phyloP scores from a whole-genome alignment of 2,888 invertebrate genomes.

The Stictocephala bisonia region DNA sequence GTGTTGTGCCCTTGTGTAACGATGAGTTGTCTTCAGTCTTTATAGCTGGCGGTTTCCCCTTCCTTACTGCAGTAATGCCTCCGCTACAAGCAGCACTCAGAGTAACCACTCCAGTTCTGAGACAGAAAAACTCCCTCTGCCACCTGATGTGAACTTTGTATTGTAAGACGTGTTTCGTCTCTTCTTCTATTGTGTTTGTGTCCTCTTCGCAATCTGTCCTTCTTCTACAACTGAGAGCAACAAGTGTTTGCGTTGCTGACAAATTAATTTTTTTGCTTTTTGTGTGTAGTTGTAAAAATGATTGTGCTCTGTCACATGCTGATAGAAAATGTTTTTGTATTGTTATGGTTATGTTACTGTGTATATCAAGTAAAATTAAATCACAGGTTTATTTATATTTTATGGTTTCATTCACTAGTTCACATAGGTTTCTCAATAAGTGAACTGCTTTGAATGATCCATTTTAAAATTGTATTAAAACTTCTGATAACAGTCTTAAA shows the following conservation, averaged over 20 bases:
- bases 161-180: slow-evolving; percentile 59
- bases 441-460: too few relatives aligned
- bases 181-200: slow-evolving; percentile 47
- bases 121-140: slow-evolving; percentile 67
- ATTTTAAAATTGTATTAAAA: too few relatives aligned
- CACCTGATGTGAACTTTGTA: slow-evolving; percentile 62
- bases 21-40: slow-evolving; percentile 73
- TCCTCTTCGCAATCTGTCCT: slow-evolving; percentile 41
- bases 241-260: not conserved
- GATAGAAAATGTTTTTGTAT: too few relatives aligned
- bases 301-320: too few relatives aligned
- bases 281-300: slow-evolving; percentile 27
- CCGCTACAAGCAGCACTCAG: slow-evolving; percentile 64
- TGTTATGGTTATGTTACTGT: too few relatives aligned
- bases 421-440: too few relatives aligned
- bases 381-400: too few relatives aligned
- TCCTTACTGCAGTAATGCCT: slow-evolving; percentile 93
- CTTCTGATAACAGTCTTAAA: too few relatives aligned
- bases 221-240: not conserved
- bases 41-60: slow-evolving; percentile 97
- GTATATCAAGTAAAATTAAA: too few relatives aligned
- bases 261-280: slow-evolving; percentile 13
- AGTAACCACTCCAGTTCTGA: slow-evolving; percentile 57
- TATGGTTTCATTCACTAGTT: too few relatives aligned
- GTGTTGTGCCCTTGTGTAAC: not conserved